These are phyloP conservation scores for Tenthredo amoena DNA, from an alignment of 2,888 invertebrate genomes.

Conservation along the genomic window DNA sequence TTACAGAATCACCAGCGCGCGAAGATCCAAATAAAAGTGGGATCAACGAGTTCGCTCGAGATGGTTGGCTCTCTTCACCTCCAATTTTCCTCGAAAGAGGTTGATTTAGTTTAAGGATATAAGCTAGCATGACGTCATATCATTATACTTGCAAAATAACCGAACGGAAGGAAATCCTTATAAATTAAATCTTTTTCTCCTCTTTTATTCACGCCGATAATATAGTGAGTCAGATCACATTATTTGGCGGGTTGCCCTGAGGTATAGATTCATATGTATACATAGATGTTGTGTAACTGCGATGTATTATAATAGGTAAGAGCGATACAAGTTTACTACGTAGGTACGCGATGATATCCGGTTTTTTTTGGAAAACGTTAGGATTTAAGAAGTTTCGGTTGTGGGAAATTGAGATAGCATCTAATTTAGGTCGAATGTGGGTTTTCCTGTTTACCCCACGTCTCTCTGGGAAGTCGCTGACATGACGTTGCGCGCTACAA, in stretches of 20 bases:
- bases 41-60: not conserved
- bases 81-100: not conserved
- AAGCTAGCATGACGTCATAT: not conserved
- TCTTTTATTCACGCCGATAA: not conserved
- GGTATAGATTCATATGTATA: not conserved
- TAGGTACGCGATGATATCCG: not conserved
- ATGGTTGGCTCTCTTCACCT: not conserved
- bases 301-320: not conserved
- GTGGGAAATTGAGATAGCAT: not conserved
- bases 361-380: not conserved
- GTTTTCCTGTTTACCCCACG: not conserved
- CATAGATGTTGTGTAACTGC: not conserved
- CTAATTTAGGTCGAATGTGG: not conserved
- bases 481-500: conserved; percentile 18
- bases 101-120: not conserved
- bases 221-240: not conserved
- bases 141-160: not conserved
- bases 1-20: not conserved
- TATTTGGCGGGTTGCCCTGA: not conserved
- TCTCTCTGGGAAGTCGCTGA: conserved; percentile 8
- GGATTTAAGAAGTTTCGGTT: not conserved
- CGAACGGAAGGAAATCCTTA: conserved; percentile 22
- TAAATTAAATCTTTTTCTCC: not conserved
- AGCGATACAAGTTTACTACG: not conserved
- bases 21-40: not conserved